Conservation (phyloP, 1,140 invertebrate genomes). For the Brachystomella parvula region DNA sequence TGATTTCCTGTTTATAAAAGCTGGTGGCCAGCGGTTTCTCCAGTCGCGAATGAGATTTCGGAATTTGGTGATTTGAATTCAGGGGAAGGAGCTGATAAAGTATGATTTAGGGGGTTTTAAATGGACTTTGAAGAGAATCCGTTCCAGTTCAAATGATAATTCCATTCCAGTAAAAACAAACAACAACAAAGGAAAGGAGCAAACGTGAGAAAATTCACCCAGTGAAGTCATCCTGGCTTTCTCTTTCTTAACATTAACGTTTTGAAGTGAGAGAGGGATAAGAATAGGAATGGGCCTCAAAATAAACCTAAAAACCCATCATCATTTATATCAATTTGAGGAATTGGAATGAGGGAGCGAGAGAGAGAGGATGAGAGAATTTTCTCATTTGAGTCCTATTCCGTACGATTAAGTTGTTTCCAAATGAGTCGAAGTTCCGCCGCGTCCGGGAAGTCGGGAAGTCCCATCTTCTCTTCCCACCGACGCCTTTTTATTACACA, state of each 20-base stretch:
- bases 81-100: slow-evolving; percentile 19
- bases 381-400: slow-evolving; percentile 26
- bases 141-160: neutral
- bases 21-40: no score
- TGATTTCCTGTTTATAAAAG: neutral
- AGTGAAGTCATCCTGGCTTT: no score
- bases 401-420: slow-evolving; percentile 14
- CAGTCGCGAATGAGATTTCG: neutral
- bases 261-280: neutral
- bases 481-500: neutral
- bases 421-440: neutral
- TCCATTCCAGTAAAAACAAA: slow-evolving; percentile 22
- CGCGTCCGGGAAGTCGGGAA: neutral
- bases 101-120: slow-evolving; percentile 23
- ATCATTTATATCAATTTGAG: slow-evolving; percentile 37
- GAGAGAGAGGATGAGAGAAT: no score
- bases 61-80: neutral
- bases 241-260: slow-evolving; percentile 2
- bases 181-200: no score
- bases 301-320: slow-evolving; percentile 30
- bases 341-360: slow-evolving; percentile 14
- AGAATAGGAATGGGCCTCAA: slow-evolving; percentile 21
- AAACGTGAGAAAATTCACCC: no score
- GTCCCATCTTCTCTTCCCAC: no score
- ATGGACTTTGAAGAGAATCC: neutral